Evolutionary conservation across 2,113 vertebrate species (phyloP).

Genomic region (Numenius arquata): DNA sequence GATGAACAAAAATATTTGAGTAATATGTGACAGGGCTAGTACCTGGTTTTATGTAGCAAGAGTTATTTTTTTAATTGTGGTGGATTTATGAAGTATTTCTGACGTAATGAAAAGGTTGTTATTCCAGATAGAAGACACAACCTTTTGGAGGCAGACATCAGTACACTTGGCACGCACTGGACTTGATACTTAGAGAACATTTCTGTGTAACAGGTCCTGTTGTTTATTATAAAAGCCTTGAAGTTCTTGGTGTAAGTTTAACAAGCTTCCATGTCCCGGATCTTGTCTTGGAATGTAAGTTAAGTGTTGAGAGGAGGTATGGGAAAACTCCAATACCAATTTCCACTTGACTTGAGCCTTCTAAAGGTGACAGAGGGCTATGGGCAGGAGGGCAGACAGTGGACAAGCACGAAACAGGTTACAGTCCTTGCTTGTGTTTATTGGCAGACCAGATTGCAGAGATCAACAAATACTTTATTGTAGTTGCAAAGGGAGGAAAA

Average conservation of each 20-base stretch:
- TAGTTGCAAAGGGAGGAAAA: not conserved
- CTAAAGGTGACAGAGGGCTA: not conserved
- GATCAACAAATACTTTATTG: not conserved
- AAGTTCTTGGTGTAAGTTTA: not conserved
- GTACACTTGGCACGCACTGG: not conserved
- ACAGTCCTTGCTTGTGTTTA: not conserved
- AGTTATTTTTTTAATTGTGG: not conserved
- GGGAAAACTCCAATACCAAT: not conserved
- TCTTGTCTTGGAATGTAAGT: not conserved
- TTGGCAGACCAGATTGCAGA: not conserved
- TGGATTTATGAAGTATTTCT: not conserved
- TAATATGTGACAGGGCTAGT: not conserved
- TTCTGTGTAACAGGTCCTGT: not conserved
- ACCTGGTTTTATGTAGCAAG: not conserved
- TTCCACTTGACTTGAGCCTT: not conserved
- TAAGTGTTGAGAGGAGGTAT: not conserved
- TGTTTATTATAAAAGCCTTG: not conserved
- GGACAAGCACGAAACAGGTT: not conserved
- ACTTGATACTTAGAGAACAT: not conserved
- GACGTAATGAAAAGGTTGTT: not conserved
- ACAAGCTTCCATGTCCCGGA: not conserved
- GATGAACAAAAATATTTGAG: not conserved
- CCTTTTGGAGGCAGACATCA: not conserved
- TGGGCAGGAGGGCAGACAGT: not conserved
- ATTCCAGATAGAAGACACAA: not conserved